Conservation (phyloP, 2,888 invertebrate species). For the Perizoma flavofasciatum region DNA sequence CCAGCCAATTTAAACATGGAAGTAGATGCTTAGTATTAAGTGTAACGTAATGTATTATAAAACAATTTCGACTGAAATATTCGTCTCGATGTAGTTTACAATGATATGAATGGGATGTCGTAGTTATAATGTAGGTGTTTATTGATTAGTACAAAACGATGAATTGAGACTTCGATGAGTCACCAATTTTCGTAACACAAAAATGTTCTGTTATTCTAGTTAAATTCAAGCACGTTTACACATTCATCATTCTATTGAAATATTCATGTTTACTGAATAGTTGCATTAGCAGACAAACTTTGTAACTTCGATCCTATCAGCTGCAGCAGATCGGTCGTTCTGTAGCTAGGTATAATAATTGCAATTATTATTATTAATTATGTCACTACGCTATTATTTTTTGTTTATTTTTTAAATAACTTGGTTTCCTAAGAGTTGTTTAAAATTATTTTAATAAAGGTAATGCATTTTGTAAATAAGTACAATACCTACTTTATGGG, state of each 20-base stretch:
- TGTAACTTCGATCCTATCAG: conserved; percentile 6
- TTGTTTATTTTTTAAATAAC: no score
- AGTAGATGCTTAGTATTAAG: conserved; percentile 62
- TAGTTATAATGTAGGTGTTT: conserved; percentile 76
- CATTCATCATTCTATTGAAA: conserved; percentile 15
- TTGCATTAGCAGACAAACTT: conserved; percentile 13
- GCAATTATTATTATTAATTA: no score
- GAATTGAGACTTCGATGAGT: conserved; percentile 40
- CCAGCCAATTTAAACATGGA: conserved; percentile 73
- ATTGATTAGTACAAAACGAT: conserved; percentile 80
- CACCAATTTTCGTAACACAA: conserved; percentile 16
- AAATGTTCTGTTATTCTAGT: conserved; percentile 22
- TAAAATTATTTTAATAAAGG: conserved; percentile 55
- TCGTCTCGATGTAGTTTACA: conserved; percentile 80
- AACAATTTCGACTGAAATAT: conserved; percentile 81
- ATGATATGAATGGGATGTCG: conserved; percentile 73
- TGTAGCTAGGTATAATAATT: no score
- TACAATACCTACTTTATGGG: conserved; percentile 61
- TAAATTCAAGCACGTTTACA: conserved; percentile 14
- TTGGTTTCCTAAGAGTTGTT: background rate
- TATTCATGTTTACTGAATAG: conserved; percentile 9
- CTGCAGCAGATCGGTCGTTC: conserved; percentile 4
- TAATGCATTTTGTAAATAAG: conserved; percentile 82
- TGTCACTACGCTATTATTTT: no score
- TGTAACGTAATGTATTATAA: conserved; percentile 72